Percentiles rank a stretch among this genome's conserved stretches.
Evolutionary conservation across 2,888 invertebrate genomes (phyloP).

Genomic region (Synanthedon andrenaeformis): DNA sequence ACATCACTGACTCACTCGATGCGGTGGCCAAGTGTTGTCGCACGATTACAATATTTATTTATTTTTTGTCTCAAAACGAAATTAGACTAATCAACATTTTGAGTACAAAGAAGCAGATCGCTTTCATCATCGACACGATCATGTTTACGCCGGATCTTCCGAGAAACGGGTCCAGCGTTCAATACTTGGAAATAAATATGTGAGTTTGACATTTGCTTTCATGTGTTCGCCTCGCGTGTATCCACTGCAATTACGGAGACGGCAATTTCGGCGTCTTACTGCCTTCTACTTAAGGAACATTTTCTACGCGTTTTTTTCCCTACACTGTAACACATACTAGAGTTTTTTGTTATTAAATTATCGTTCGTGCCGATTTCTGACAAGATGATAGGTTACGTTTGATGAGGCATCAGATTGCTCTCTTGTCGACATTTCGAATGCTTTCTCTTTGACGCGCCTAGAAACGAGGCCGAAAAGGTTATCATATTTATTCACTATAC

Average conservation of each 20-base stretch:
- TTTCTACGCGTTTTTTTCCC: conserved; percentile 33
- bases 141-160: conserved; percentile 65
- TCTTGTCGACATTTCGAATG: conserved; percentile 62
- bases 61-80: conserved; percentile 34
- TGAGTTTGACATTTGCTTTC: conserved; percentile 71
- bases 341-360: conserved; percentile 68
- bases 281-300: conserved; percentile 37
- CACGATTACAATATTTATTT: conserved; percentile 49
- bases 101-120: conserved; percentile 66
- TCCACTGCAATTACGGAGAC: conserved; percentile 53
- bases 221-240: conserved; percentile 62
- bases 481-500: background rate
- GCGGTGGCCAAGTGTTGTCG: conserved; percentile 41
- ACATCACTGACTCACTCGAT: conserved; percentile 23
- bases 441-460: conserved; percentile 65
- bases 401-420: conserved; percentile 67
- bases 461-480: conserved; percentile 25
- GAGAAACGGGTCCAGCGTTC: conserved; percentile 61
- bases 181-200: conserved; percentile 71
- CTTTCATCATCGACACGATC: conserved; percentile 70
- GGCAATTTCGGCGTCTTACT: conserved; percentile 29
- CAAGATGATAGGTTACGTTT: conserved; percentile 67
- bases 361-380: conserved; percentile 68
- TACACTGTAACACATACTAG: conserved; percentile 30
- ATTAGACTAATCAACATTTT: conserved; percentile 64